Evolutionary conservation across 2,888 invertebrate species (phyloP), one percentile per base, ranked within the genome.

Genomic region (Malachius bipustulatus): DNA sequence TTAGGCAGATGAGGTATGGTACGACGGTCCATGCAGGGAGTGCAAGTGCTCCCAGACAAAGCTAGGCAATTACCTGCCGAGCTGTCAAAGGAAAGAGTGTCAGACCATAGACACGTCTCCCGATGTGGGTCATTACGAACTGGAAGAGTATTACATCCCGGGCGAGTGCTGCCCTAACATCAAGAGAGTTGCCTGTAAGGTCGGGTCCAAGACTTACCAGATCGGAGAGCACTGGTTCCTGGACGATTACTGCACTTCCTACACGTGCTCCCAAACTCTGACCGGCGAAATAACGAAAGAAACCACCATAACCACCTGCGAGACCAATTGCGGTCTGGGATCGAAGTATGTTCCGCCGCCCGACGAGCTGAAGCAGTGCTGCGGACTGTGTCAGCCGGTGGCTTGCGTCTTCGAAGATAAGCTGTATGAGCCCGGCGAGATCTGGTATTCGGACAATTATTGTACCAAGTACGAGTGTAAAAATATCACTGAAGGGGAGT

Each of bases 11-110:
- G 67, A 71, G 1, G 66, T 60, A 0, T 83, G 82, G 82, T 54
- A 65, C 39, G 81, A 82, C 55, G 82, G 81, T 0, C 75, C 77
- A 13, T 83, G 83, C 50, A 70, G 73, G 26, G 62, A 65, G 16
- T 83, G 82, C 47, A 60, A 61, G 29, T 82, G 82, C 54, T 27
- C 46, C 15, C 59, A 60, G 19, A 47, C 53, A 26, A 46, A 49
- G 4, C 44, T 48, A 10, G 57, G 54, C 4, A 64, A 57, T 36
- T 47, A 50, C 2, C 52, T 60, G 4, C 50, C 54, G 8, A 40
- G 59, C 2, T 82, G 82, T 56, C 48, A 62, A 1, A 57, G 59
- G 8, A 65, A 61, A 1, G 62, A 69, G 36, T 82, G 81, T 47
- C 57, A 69, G 2, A 43, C 55, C 10, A 33, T 67, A 1, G 43